Conservation (phyloP, 2,888 invertebrate genomes). For the Parasteatoda lunata region DNA sequence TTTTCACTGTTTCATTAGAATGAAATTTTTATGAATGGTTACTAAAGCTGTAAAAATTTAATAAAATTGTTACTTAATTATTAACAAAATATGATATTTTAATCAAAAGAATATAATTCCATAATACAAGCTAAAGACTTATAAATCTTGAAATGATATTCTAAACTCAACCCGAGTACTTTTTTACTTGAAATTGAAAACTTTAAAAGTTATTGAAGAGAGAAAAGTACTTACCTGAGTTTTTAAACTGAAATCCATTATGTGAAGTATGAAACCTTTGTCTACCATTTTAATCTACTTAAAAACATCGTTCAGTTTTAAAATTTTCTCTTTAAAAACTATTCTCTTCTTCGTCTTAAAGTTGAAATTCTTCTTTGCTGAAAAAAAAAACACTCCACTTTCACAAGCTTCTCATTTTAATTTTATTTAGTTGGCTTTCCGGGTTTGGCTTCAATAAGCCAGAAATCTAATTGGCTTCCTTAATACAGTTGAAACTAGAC, state of each 20-base stretch:
- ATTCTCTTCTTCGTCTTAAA: neutral
- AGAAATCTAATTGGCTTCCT: conserved; percentile 52
- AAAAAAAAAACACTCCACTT: neutral
- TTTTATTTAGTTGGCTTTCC: conserved; percentile 16
- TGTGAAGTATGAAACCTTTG: neutral
- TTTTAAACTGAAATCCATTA: neutral
- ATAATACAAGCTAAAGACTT: too few species aligned
- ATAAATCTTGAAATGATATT: too few species aligned
- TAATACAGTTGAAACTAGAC: conserved; percentile 24
- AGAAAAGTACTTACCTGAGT: neutral
- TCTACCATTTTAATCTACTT: neutral
- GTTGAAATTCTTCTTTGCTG: neutral
- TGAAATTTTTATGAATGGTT: too few species aligned
- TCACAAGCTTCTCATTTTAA: conserved; percentile 30
- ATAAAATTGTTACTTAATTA: too few species aligned
- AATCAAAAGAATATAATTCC: too few species aligned
- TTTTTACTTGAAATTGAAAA: too few species aligned
- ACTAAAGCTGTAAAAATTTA: too few species aligned
- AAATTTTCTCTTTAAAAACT: neutral
- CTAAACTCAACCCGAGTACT: too few species aligned
- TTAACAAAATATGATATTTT: too few species aligned
- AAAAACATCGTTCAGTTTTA: neutral
- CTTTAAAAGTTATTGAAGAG: too few species aligned
- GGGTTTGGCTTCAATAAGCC: conserved; percentile 51
- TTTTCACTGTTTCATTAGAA: too few species aligned